Conservation (phyloP, 2,113 vertebrate species). For the Meles meles region DNA sequence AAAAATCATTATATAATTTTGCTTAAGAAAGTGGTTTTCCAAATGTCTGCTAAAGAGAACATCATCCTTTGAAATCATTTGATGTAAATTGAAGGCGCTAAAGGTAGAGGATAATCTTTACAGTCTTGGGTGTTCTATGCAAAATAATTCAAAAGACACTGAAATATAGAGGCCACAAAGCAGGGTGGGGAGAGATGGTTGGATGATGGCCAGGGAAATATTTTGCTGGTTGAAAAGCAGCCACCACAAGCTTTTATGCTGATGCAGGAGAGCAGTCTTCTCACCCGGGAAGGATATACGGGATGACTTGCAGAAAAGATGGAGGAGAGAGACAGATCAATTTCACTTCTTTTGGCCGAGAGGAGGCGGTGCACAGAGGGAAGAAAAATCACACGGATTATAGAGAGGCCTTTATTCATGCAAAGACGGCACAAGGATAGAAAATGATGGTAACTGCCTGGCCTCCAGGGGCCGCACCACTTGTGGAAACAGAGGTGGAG, state of each 20-base stretch:
- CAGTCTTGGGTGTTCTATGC: neutral
- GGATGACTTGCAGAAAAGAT: neutral
- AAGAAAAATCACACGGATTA: neutral
- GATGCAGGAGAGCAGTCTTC: neutral
- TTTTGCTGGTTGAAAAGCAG: neutral
- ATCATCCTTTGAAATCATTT: neutral
- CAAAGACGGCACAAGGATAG: neutral
- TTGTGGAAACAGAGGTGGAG: neutral
- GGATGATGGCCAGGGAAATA: neutral
- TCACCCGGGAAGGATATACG: neutral
- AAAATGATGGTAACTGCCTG: neutral
- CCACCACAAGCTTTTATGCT: neutral
- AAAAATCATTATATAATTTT: neutral
- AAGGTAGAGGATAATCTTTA: neutral
- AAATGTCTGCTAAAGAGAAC: neutral
- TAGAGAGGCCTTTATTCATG: neutral
- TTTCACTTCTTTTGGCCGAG: neutral
- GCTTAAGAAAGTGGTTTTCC: slow-evolving; percentile 1
- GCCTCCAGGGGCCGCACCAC: neutral
- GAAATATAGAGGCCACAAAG: neutral
- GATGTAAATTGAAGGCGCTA: neutral
- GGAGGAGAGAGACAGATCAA: neutral
- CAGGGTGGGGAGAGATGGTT: neutral
- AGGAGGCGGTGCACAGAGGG: neutral
- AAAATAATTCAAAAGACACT: neutral